Base-by-base conservation (phyloP, 2,888 invertebrate species). In the Chrysotoxum bicinctum region DNA sequence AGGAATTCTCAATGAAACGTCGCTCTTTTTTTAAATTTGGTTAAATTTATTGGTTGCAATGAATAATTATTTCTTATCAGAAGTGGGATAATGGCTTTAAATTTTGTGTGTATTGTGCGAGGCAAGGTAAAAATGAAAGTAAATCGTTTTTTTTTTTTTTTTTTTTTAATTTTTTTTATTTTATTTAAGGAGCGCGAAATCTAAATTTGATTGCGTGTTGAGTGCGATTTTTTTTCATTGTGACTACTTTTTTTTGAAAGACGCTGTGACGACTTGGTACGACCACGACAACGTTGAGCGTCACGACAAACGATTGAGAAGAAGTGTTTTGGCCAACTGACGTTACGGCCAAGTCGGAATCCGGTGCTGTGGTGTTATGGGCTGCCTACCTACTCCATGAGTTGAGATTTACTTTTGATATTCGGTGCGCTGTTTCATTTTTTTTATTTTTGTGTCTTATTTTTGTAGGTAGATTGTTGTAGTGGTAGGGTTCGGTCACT, bases 251-350 rank as follows among this genome's bases (percentile, higher is more conserved):
- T 45, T 12, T 16, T 84, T 68, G 26, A 50, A 32, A 75, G 56
- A 16, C 35, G 30, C 12, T 45, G 7, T 30, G 64, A 12, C 12
- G 45, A 64, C 43, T 43, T 60, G 23, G 23, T n/a, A 62, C 43
- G n/a, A 62, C 9, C 16, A 62, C 58, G 50, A 16, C 43, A n/a
- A 26, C 56, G 52, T 40, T 45, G 43, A 79, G 50, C 60, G 78
- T 76, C 68, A 68, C 74, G 64, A 68, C 80, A 76, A 73, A 62
- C 78, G 78, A 58, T 69, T 62, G 64, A 45, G 64, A 58, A 80
- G 75, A 84, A 79, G 81, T 85, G 81, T 73, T 81, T 85, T 12
- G 76, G 85, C 81, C 81, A 85, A 85, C 85, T 81, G 81, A 81
- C 72, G 81, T 81, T 77, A 56, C 56, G 77, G 68, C 69, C 68